Base-by-base conservation (phyloP, 37 sponge, comb jelly and placozoan species). In the Crambe crambe region DNA sequence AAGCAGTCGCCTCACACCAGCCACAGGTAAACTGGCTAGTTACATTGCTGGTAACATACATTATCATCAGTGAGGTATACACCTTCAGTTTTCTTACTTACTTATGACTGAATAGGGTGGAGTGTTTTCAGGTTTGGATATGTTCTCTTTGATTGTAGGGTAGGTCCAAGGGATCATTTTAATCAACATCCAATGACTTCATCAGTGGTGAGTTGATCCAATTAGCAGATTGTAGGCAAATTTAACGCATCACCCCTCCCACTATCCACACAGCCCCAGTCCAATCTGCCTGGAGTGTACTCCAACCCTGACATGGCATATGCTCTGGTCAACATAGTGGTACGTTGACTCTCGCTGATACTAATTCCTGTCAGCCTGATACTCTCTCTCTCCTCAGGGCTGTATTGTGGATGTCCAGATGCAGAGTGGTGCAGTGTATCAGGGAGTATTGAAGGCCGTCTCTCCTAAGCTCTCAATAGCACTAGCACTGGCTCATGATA, bases 381-480 rank as follows among this genome's bases (percentile, higher is more conserved):
- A 1, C 43, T 39, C 58, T 17, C 6, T 37, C 20, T 27, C n/a
- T 30, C 23, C 37, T 21, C 68, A 87, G 87, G 87, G 87, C 0
- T 81, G 80, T 76, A 70, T 80, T 60, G 76, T 87, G 38, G 77
- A 87, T 47, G 87, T 81, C 9, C 44, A 81, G 21, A 30, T 70
- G 59, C 40, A 35, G 61, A 76, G 51, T 56, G 88, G 83, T 9
- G 27, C 29, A 23, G 66, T 72, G 34, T 88, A 88, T 37, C 71
- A 82, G 37, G 88, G 88, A 2, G 57, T 88, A 10, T 64, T 88
- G 20, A 40, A 54, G 37, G 76, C 73, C 1, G 39, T 82, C 22
- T 88, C 88, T 34, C 88, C 88, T 0, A 30, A 88, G 63, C 22
- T 88, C 72, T 82, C 82, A 15, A 47, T 82, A 22, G 70, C 58